Evolutionary conservation across 2,888 invertebrate species (phyloP).

Genomic region (Erpobdella octoculata): DNA sequence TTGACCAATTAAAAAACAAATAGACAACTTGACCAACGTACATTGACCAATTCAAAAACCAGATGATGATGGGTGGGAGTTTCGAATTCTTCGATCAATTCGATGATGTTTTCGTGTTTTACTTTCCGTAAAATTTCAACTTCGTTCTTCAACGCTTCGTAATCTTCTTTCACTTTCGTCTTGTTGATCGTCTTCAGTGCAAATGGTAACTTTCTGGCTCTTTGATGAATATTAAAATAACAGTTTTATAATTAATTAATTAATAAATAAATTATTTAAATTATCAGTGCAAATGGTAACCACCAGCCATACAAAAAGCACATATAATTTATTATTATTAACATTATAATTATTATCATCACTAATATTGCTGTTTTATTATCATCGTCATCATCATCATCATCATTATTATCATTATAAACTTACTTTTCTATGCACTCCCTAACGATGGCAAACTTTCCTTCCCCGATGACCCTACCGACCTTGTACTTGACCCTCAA

Average conservation of each 20-base stretch:
- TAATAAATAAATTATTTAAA: not conserved
- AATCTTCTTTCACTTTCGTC: constrained; percentile 69
- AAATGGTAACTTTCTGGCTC: constrained; percentile 22
- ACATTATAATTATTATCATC: not conserved
- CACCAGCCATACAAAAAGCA: not conserved
- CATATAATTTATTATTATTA: not conserved
- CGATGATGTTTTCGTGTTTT: constrained; percentile 85
- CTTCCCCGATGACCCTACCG: constrained; percentile 79
- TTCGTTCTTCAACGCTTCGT: constrained; percentile 71
- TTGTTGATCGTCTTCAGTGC: constrained; percentile 95
- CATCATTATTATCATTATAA: no score
- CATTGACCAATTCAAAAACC: constrained; percentile 87
- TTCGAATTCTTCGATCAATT: constrained; percentile 80
- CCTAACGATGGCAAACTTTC: constrained; percentile 89
- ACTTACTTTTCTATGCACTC: constrained; percentile 64
- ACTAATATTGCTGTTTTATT: no score
- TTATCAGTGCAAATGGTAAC: no score
- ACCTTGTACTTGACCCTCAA: constrained; percentile 61
- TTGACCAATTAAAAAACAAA: no score
- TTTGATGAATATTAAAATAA: not conserved
- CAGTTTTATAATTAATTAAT: not conserved
- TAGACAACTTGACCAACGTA: no score
- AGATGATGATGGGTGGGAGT: constrained; percentile 79
- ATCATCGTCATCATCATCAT: no score
- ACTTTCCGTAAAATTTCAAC: constrained; percentile 83